phyloP scores from a whole-genome alignment of 2,888 invertebrate species.

The Cerceris ruficornis region DNA sequence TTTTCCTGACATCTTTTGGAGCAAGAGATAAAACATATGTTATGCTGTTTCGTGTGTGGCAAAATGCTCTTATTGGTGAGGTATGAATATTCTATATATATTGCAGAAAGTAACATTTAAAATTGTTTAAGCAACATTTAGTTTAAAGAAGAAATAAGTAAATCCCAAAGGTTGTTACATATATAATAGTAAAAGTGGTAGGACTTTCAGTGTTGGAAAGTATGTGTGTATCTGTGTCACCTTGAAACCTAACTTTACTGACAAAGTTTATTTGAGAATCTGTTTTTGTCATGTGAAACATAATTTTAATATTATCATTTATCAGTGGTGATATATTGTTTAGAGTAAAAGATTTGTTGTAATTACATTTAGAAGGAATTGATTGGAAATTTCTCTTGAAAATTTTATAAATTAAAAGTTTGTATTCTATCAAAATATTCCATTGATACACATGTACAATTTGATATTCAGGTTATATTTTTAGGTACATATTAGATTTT shows the following conservation, averaged over 20 bases:
- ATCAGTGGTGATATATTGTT: background rate
- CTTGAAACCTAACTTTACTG: conserved; percentile 1
- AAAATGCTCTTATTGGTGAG: conserved; percentile 96
- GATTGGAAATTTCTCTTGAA: background rate
- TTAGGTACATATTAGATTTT: background rate
- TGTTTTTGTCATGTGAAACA: background rate
- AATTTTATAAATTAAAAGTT: background rate
- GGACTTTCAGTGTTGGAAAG: background rate
- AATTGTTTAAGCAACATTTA: no score
- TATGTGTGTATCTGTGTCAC: conserved; percentile 6
- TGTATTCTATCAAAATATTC: no score
- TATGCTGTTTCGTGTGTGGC: conserved; percentile 98
- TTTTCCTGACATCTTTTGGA: conserved; percentile 97
- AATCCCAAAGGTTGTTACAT: background rate
- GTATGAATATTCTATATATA: conserved; percentile 58
- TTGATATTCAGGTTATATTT: background rate
- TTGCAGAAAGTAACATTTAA: background rate
- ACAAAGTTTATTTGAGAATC: background rate
- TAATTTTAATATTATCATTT: background rate
- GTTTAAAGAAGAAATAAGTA: background rate
- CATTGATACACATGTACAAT: background rate
- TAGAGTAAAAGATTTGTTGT: background rate
- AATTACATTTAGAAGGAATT: background rate
- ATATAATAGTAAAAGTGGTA: background rate
- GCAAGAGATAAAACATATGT: conserved; percentile 97